Percentiles rank a stretch among this genome's conserved stretches.
Evolutionary conservation across 2,888 invertebrate genomes (phyloP).

Genomic region (Antheraea assamensis): DNA sequence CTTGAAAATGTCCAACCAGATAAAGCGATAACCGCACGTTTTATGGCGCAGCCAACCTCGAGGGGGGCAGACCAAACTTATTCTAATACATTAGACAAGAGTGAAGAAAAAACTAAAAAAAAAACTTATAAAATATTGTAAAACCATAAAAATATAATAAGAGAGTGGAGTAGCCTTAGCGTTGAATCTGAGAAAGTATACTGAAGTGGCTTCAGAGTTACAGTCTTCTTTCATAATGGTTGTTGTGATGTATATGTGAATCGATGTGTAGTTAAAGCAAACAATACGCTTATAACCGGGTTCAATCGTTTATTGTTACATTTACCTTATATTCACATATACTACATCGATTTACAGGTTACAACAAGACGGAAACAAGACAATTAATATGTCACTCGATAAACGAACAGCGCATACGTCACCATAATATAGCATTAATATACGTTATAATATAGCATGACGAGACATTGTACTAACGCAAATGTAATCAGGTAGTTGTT

Average conservation of each 20-base stretch:
- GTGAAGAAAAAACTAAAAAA: slow-evolving; percentile 61
- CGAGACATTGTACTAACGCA: slow-evolving; percentile 5
- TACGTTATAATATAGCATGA: slow-evolving; percentile 6
- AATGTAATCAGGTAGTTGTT: slow-evolving; percentile 19
- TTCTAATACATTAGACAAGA: slow-evolving; percentile 56
- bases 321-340: background rate
- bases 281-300: background rate
- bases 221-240: slow-evolving; percentile 4
- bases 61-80: slow-evolving; percentile 60
- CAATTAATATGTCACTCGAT: background rate
- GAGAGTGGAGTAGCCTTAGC: slow-evolving; percentile 19
- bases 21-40: slow-evolving; percentile 73
- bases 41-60: slow-evolving; percentile 41
- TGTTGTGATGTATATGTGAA: background rate
- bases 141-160: slow-evolving; percentile 65
- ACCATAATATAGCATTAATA: slow-evolving; percentile 1
- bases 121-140: slow-evolving; percentile 64
- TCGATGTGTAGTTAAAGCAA: background rate
- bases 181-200: slow-evolving; percentile 15
- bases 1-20: slow-evolving; percentile 79
- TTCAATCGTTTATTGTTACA: background rate
- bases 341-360: background rate
- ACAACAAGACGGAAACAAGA: background rate
- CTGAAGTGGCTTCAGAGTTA: slow-evolving; percentile 1
- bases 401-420: background rate